Conservation (phyloP, 1,140 invertebrate species). For the Laupala kohalensis region DNA sequence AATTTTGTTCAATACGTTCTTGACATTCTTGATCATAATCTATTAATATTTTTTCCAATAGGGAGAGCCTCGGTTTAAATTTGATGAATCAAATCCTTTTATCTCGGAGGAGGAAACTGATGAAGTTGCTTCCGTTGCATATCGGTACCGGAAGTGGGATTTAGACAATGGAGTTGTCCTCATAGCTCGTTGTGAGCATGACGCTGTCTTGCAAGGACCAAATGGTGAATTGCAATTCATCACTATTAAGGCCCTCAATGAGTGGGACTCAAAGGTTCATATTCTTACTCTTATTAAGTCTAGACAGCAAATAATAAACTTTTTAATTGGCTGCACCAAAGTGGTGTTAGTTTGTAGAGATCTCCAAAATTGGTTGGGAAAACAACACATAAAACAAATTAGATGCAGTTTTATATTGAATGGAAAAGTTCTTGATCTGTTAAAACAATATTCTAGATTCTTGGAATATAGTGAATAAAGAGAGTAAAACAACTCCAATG, state of each 20-base stretch:
- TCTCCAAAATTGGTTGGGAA: too few relatives aligned
- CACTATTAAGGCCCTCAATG: conserved; percentile 85
- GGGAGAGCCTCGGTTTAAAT: conserved; percentile 75
- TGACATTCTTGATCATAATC: neutral
- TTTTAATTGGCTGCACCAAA: too few relatives aligned
- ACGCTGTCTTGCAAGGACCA: conserved; percentile 83
- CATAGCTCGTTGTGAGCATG: conserved; percentile 90
- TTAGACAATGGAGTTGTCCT: conserved; percentile 86
- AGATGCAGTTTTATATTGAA: too few relatives aligned
- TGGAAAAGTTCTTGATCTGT: too few relatives aligned
- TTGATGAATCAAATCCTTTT: conserved; percentile 88
- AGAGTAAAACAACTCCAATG: too few relatives aligned
- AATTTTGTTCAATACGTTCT: neutral
- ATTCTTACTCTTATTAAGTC: too few relatives aligned
- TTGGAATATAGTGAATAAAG: too few relatives aligned
- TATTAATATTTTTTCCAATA: conserved; percentile 22
- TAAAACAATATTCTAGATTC: too few relatives aligned
- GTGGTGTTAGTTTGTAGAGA: too few relatives aligned
- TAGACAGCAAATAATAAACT: too few relatives aligned
- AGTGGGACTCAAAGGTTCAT: conserved; percentile 96
- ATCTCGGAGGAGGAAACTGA: conserved; percentile 75
- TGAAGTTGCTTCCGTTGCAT: conserved; percentile 89
- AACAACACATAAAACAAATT: too few relatives aligned
- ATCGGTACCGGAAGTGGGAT: conserved; percentile 94
- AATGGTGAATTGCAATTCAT: conserved; percentile 88